Evolutionary conservation across 2,888 invertebrate species (phyloP).

Genomic region (Eilema sororculum): DNA sequence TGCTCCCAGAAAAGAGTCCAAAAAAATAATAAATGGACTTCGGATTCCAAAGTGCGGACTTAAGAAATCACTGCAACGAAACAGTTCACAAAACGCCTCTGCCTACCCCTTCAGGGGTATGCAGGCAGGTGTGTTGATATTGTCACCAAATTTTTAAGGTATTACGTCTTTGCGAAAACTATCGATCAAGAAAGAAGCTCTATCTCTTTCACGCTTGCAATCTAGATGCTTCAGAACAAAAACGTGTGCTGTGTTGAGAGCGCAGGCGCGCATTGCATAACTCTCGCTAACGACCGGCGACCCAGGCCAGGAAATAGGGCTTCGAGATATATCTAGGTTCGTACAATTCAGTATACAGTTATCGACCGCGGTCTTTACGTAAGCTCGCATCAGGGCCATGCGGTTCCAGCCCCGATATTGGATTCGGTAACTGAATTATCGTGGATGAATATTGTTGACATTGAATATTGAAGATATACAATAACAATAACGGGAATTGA

Average conservation of each 20-base stretch:
- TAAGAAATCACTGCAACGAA: too few relatives aligned
- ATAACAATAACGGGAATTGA: too few relatives aligned
- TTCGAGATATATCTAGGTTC: slow-evolving; percentile 42
- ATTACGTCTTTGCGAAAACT: background rate
- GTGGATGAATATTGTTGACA: background rate
- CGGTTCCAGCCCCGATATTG: slow-evolving; percentile 8
- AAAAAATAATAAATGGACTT: too few relatives aligned
- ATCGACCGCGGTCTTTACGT: slow-evolving; percentile 45
- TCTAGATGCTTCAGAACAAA: slow-evolving; percentile 2
- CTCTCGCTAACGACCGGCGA: slow-evolving; percentile 42
- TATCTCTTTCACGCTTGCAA: background rate
- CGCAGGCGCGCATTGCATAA: slow-evolving; percentile 53
- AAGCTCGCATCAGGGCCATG: slow-evolving; percentile 24
- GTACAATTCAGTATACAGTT: slow-evolving; percentile 31
- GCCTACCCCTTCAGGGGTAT: background rate
- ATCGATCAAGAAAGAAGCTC: background rate
- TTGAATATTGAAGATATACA: too few relatives aligned
- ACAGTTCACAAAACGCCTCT: background rate
- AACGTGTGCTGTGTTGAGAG: slow-evolving; percentile 12
- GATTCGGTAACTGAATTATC: background rate
- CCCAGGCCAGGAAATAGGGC: slow-evolving; percentile 45
- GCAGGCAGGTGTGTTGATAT: too few relatives aligned
- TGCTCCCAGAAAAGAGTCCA: too few relatives aligned
- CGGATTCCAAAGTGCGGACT: too few relatives aligned
- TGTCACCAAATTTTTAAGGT: background rate